These are phyloP conservation scores for Habropoda laboriosa DNA, from an alignment of 1,140 invertebrate genomes.

Conservation along the genomic window DNA sequence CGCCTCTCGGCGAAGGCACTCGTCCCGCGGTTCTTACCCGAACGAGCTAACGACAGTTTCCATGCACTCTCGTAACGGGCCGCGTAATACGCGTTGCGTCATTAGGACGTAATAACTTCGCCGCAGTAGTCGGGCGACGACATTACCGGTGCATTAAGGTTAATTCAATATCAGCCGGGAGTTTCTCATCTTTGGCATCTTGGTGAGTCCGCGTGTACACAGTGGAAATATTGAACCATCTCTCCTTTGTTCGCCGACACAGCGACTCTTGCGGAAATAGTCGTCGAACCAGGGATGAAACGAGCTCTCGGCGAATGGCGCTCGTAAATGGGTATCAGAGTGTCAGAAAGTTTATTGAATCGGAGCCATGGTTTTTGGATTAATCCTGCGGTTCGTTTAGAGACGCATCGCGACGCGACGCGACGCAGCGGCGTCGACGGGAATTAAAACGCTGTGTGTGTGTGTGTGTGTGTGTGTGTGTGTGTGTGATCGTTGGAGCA, in stretches of 20 bases:
- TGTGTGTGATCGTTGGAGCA: not conserved
- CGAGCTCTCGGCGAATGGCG: not conserved
- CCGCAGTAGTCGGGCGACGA: constrained; percentile 7
- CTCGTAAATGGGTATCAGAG: constrained; percentile 19
- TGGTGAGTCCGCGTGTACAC: not conserved
- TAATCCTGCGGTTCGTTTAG: constrained; percentile 8
- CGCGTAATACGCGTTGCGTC: not conserved
- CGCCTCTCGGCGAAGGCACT: too few species aligned
- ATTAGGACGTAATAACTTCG: constrained; percentile 10
- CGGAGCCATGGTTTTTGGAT: constrained; percentile 17
- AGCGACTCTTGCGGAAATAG: not conserved
- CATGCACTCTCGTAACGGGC: not conserved
- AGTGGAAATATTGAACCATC: not conserved
- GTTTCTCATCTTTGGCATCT: constrained; percentile 16
- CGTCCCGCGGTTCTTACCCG: not conserved
- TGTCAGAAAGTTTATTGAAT: constrained; percentile 35
- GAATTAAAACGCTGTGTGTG: constrained; percentile 1
- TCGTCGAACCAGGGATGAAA: not conserved
- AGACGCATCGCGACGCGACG: not conserved
- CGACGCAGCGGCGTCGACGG: not conserved
- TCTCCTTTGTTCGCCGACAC: not conserved
- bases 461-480: too few species aligned
- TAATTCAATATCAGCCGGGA: constrained; percentile 32
- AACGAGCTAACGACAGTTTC: not conserved
- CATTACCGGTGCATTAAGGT: constrained; percentile 30